A percentile compares a stretch with the other conserved stretches of the same genome.
Evolutionary conservation across 2,113 vertebrate genomes (phyloP).

Genomic region (Clinocottus analis): DNA sequence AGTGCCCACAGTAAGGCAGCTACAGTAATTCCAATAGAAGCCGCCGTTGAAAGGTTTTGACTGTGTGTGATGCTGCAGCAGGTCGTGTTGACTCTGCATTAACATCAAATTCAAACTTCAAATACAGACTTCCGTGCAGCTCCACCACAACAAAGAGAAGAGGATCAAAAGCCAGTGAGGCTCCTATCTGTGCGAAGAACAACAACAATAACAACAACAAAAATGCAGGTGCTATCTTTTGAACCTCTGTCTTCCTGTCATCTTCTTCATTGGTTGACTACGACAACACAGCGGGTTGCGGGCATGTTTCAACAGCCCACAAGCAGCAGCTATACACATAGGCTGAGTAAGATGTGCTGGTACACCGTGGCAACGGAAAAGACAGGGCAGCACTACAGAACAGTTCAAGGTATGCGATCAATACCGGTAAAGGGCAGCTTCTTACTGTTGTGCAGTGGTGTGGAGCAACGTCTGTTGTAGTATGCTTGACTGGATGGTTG

Average conservation of each 20-base stretch:
- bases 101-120: slow-evolving; percentile 18
- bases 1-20: not conserved
- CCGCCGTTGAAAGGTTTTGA: not conserved
- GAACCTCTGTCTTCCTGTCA: not conserved
- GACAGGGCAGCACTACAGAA: not conserved
- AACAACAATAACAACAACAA: slow-evolving; percentile 5
- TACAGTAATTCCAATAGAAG: not conserved
- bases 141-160: not conserved
- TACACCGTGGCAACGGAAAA: not conserved
- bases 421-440: not conserved
- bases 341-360: not conserved
- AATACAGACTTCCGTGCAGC: not conserved
- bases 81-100: not conserved
- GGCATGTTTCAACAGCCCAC: not conserved
- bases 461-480: slow-evolving; percentile 48
- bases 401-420: not conserved
- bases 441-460: slow-evolving; percentile 70
- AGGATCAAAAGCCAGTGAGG: not conserved
- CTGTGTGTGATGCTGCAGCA: not conserved
- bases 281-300: not conserved
- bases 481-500: slow-evolving; percentile 12
- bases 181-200: not conserved
- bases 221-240: slow-evolving; percentile 1
- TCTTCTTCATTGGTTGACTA: not conserved
- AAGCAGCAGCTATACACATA: not conserved